Evolutionary conservation across 2,888 invertebrate genomes (phyloP), one percentile per base, ranked within the genome.

Genomic region (Zygaena filipendulae): DNA sequence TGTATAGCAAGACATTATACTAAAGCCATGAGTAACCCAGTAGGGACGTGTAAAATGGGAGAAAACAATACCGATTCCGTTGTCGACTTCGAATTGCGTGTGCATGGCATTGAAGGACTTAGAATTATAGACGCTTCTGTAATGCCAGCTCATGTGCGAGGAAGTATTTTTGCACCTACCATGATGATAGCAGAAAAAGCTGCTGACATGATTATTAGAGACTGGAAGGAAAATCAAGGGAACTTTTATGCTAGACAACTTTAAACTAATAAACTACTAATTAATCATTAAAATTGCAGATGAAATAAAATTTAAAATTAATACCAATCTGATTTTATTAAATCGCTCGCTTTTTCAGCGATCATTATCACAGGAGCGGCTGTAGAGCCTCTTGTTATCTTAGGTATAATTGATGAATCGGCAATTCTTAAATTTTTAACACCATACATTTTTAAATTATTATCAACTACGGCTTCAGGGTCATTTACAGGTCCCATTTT

Each of bases 131-230:
- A 80, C 33, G 68, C 79, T 24, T 80, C 80, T 9, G 61, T 80
- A 4, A 77, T 80, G 79, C 80, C 80, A 0, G 60, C 66, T 11
- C 74, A 79, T 35, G 72, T 68, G 0, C 52, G 80, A 16, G 75
- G 72, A 12, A 60, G 68, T 2, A 60, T 68, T 19, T 59, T 68
- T 37, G 69, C 62, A 28, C 66, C 79, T 2, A 70, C 72, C 7
- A 54, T 80, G 46, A 79, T 80, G 80, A 75, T 80, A 30, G 80
- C 80, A 19, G 80, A 80, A 37, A 79, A 77, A 47, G 74, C 61
- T 6, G 60, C 71, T 3, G 68, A 64, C 39, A 54, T 77, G 54
- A 59, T 80, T 4, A 47, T 66, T 11, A 72, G 63, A 49, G 74
- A 80, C 35, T 79, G 79, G 79, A 71, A 72, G 38, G 69, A 77